Base-by-base conservation (phyloP, 2,888 invertebrate genomes). In the Lithodes maja region DNA sequence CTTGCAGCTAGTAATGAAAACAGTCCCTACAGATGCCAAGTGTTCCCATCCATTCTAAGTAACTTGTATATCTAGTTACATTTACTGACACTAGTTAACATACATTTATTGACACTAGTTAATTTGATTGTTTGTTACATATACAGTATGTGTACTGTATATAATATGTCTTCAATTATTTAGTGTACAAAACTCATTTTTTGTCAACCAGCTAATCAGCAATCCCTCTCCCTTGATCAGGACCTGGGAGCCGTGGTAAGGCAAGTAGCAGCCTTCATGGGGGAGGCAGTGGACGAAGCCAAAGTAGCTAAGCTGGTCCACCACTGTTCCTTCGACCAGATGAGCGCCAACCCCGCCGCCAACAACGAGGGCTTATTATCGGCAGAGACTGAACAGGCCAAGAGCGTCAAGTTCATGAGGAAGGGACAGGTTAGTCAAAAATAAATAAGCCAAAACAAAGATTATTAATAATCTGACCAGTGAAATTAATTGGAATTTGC, bases 311-410 rank as follows among this genome's bases (percentile, higher is more conserved):
- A n/a, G 3, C 52, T 85, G 69, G 95, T 95, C 90, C 95, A 96
- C 2, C 96, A 97, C 93, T 95, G 97, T 50, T 96, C 96, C 81
- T 98, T 98, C 93, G 95, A 96, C 84, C 96, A 95, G 92, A 98
- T 98, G 98, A 96, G 96, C 93, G 94, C 95, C 0, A 98, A 98
- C 93, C 95, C 96, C 50, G 96, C 96, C 1, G 96, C 97, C 0
- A 98, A 98, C 84, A 92, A 92, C 54, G 92, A 92, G 81, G 55
- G 54, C n/a, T 86, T 90, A 74, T 55, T 88, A 49, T 74, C 50
- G 7, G 77, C 54, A 3, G 3, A 61, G 1, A n/a, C 54, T 0
- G 61, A 85, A 9, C 71, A 17, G 50, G 74, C 81, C 55, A 81
- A 87, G 74, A 55, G 15, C 9, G 80, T 91, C 33, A 90, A 88